A percentile compares a stretch with the other conserved stretches of the same genome.
Evolutionary conservation across 1,140 invertebrate species (phyloP).

Genomic region (Pseudomyrmex flavicornis): DNA sequence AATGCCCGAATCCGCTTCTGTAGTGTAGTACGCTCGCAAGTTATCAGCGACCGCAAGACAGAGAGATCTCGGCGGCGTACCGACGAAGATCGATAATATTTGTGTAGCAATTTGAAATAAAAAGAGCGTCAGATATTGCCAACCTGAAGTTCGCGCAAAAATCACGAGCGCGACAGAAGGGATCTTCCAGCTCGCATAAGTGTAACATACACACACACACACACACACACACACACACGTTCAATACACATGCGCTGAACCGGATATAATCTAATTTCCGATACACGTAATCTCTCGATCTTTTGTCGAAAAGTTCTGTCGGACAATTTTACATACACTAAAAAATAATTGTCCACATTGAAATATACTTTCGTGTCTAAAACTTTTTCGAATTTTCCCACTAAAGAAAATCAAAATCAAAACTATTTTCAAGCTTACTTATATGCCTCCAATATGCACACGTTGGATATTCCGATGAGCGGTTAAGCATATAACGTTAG

Average conservation of each 20-base stretch:
- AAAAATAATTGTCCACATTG: background rate
- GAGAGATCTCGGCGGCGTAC: too few species aligned
- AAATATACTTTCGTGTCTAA: background rate
- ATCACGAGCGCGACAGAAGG: background rate
- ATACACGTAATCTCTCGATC: background rate
- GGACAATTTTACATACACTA: background rate
- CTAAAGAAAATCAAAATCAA: background rate
- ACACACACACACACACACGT: background rate
- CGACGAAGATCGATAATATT: too few species aligned
- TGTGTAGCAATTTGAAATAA: too few species aligned
- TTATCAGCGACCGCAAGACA: too few species aligned
- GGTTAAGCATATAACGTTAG: too few species aligned
- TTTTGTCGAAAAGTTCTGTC: conserved; percentile 10
- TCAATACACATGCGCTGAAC: conserved; percentile 2
- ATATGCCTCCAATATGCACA: too few species aligned
- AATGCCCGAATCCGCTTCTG: background rate
- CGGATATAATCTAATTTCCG: background rate
- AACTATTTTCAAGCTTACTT: too few species aligned
- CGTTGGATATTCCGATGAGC: too few species aligned
- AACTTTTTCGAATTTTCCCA: background rate
- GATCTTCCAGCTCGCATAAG: conserved; percentile 8
- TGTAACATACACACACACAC: background rate
- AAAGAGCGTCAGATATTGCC: too few species aligned
- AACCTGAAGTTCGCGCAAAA: background rate
- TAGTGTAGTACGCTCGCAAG: background rate